Evolutionary conservation across 2,888 invertebrate species (phyloP), one percentile per base, ranked within the genome.

Genomic region (Tuta absoluta): DNA sequence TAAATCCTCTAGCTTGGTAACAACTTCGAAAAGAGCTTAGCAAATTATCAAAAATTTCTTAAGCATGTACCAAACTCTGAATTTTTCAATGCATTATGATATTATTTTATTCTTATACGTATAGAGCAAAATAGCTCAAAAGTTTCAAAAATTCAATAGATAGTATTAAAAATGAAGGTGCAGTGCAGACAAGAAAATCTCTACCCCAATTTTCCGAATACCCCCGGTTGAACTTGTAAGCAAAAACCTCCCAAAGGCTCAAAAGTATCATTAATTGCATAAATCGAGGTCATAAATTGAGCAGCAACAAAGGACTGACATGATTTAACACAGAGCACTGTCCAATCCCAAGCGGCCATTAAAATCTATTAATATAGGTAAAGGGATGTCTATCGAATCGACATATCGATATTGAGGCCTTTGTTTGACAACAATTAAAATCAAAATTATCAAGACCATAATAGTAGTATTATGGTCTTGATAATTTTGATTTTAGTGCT

Each of bases 311-410:
- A 45, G 45, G 45, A 45, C 45, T 17, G 45, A n/a, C 45, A 45
- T 45, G 45, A 45, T 45, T n/a, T 45, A 45, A 33, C 33, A 33
- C 33, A 33, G 8, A 33, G 45, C 45, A 11, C 45, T 45, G 45
- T 4, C 17, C 45, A 45, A 45, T 45, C 45, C 45, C n/a, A 17
- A 45, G 45, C 17, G 45, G 45, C 45, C 45, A 45, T 45, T 45
- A 45, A 45, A 45, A 45, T 45, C 45, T 45, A 45, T 45, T 45
- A 45, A 17, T 45, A 45, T 45, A 45, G 45, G n/a, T 41, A 41
- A 17, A 45, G 45, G 45, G 45, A 45, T 45, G 45, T 45, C 0
- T 12, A 14, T 14, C 3, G 14, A 14, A 41, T 5, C 14, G 11
- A 41, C 12, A 17, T 45, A 45, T 45, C 45, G 45, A 45, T 45